phyloP scores from a whole-genome alignment of 2,888 invertebrate species.

The Phorcus lineatus region DNA sequence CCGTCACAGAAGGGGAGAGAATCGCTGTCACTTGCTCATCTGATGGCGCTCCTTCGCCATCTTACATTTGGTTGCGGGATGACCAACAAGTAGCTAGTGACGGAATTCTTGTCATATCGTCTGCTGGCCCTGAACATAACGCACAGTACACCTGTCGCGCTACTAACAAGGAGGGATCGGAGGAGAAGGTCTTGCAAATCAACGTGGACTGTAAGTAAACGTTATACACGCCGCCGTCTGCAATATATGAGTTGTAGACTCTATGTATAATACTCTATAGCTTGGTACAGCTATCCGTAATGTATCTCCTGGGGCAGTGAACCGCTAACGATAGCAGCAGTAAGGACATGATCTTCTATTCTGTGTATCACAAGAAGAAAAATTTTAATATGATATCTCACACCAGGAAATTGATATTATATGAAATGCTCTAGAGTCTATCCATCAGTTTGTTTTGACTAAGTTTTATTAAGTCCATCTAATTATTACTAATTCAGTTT shows the following conservation, averaged over 20 bases:
- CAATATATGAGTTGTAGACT: too few species aligned
- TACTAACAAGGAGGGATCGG: background rate
- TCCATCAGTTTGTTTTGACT: background rate
- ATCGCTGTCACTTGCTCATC: background rate
- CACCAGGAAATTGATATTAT: too few species aligned
- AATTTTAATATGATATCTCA: too few species aligned
- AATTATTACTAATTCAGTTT: background rate
- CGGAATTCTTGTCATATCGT: background rate
- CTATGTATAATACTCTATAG: too few species aligned
- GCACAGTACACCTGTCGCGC: background rate
- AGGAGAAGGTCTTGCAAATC: background rate
- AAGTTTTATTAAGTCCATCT: too few species aligned
- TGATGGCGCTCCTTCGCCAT: background rate
- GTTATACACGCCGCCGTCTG: too few species aligned
- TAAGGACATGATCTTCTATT: too few species aligned
- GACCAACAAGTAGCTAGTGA: background rate
- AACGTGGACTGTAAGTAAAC: background rate
- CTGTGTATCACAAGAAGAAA: too few species aligned
- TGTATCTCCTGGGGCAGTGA: too few species aligned
- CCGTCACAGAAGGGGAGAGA: conserved; percentile 11
- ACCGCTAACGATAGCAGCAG: too few species aligned
- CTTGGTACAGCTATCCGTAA: too few species aligned
- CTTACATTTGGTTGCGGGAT: background rate
- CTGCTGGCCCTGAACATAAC: background rate
- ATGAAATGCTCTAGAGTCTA: too few species aligned